Base-by-base conservation (phyloP, 2,113 vertebrate species). In the Origma solitaria region DNA sequence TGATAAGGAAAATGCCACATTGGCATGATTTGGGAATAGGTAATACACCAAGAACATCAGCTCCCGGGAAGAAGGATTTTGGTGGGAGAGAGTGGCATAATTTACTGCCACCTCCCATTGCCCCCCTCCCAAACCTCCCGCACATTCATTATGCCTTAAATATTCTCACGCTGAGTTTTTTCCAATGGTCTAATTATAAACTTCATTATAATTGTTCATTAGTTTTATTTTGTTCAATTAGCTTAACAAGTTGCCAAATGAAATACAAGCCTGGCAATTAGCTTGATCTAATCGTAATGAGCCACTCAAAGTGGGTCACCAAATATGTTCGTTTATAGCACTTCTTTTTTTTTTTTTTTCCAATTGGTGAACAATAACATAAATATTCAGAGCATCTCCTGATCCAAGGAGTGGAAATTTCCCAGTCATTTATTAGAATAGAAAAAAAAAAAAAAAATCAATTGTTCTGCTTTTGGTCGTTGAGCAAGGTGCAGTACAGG, bases 131-230 rank as follows among this genome's bases (percentile, higher is more conserved):
- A 79, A 70, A 11, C 50, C 58, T 84, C 66, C 58, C 0, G 2
- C 95, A 93, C 51, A 78, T 86, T 94, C 91, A 94, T 97, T 92
- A 64, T 54, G 95, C 93, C 88, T 97, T 96, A 97, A 97, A 96
- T 96, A 97, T 98, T 97, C 96, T 96, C 92, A 82, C 45, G 62
- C 64, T 64, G 83, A 94, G 90, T 93, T 97, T 94, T 95, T 97
- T 97, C 96, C 92, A 94, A 88, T 93, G 85, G 94, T 95, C 96
- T 98, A 97, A 98, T 98, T 98, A 98, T 96, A 97, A 98, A 97
- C 96, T 97, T 97, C 96, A 98, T 98, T 97, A 98, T 98, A 97
- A 98, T 97, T 97, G 94, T 97, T 98, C 97, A 97, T 98, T 98
- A 97, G 97, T 97, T 97, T 97, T 97, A 95, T 97, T 97, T 98